Conservation (phyloP, 2,888 invertebrate genomes). For the Chrysotoxum bicinctum region DNA sequence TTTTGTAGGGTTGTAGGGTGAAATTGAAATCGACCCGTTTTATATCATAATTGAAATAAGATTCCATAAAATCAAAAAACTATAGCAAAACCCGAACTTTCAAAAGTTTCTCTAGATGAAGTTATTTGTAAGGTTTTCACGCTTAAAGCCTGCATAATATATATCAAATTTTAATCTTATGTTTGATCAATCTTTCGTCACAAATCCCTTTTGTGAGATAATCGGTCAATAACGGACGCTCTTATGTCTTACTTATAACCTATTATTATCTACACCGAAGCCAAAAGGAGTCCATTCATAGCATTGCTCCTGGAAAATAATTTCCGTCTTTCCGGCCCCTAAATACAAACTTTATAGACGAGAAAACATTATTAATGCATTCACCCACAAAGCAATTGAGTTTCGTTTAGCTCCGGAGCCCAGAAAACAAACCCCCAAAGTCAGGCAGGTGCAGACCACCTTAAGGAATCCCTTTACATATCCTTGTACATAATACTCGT, state of each 20-base stretch:
- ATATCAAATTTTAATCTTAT: background rate
- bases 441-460: background rate
- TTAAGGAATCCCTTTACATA: background rate
- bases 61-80: too few species aligned
- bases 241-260: background rate
- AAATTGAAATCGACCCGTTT: too few species aligned
- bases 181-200: background rate
- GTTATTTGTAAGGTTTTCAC: too few species aligned
- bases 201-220: background rate
- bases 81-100: too few species aligned
- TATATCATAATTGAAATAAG: too few species aligned
- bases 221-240: constrained; percentile 10
- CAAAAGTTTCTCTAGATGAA: too few species aligned
- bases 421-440: background rate
- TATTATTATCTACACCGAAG: background rate
- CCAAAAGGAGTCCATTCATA: background rate
- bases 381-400: constrained; percentile 33
- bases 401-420: constrained; percentile 15
- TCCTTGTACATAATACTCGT: background rate
- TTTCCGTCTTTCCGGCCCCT: background rate
- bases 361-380: constrained; percentile 31
- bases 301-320: background rate
- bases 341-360: background rate
- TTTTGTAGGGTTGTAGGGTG: too few species aligned
- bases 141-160: background rate